Evolutionary conservation across 2,113 vertebrate genomes (phyloP).

Genomic region (Amphiprion ocellaris): DNA sequence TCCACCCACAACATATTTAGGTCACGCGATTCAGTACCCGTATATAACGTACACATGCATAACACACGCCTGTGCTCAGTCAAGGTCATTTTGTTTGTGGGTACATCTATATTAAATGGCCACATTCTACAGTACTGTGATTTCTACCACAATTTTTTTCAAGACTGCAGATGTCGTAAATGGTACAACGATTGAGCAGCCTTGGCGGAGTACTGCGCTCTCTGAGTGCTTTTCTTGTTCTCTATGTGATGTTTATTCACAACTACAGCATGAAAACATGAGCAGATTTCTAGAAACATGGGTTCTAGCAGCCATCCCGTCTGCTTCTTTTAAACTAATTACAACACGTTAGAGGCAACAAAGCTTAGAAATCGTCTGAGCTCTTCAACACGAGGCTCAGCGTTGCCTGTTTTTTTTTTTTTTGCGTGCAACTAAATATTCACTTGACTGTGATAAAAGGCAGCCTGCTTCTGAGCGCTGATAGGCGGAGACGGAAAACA

Average conservation of each 20-base stretch:
- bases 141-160: too few relatives aligned
- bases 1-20: too few relatives aligned
- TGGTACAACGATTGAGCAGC: too few relatives aligned
- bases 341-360: conserved; percentile 46
- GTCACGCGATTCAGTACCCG: too few relatives aligned
- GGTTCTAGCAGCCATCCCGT: conserved; percentile 14
- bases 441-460: conserved; percentile 26
- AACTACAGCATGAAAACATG: conserved; percentile 2
- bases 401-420: conserved; percentile 13
- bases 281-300: conserved; percentile 29
- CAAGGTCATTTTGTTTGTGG: too few relatives aligned
- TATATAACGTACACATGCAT: too few relatives aligned
- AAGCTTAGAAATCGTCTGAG: conserved; percentile 37
- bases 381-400: conserved; percentile 26
- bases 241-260: conserved; percentile 4
- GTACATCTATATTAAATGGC: too few relatives aligned
- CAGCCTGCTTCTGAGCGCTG: not conserved
- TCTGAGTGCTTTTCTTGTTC: not conserved
- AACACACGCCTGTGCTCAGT: too few relatives aligned
- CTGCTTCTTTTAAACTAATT: conserved; percentile 36
- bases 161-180: too few relatives aligned
- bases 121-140: too few relatives aligned
- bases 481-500: conserved; percentile 16
- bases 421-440: conserved; percentile 33
- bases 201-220: too few relatives aligned